phyloP scores from a whole-genome alignment of 2,797 vertebrate genomes.

The Pteronotus mesoamericanus region DNA sequence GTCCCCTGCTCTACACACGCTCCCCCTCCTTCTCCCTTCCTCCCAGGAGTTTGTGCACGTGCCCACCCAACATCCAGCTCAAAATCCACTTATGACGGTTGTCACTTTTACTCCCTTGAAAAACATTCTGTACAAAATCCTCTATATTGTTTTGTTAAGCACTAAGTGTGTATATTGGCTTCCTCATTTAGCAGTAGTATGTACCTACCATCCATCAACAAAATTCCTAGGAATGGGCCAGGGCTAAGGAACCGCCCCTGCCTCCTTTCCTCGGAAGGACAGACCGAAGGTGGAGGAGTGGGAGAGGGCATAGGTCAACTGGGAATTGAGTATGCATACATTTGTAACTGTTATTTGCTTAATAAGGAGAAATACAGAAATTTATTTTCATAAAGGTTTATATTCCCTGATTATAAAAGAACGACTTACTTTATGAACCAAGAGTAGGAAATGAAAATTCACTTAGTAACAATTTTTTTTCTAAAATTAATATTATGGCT shows the following conservation, averaged over 20 bases:
- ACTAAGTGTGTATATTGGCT: neutral
- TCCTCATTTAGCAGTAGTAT: neutral
- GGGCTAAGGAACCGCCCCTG: neutral
- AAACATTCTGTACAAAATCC: neutral
- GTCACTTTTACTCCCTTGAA: neutral
- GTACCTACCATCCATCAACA: neutral
- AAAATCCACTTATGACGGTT: neutral
- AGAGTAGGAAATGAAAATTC: neutral
- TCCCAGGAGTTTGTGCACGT: neutral
- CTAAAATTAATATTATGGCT: neutral
- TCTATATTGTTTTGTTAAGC: neutral
- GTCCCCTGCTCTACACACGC: neutral
- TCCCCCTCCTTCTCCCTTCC: neutral
- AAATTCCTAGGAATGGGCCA: neutral
- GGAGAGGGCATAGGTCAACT: neutral
- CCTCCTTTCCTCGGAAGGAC: neutral
- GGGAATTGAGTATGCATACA: neutral
- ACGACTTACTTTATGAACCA: neutral
- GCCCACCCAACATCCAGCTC: neutral
- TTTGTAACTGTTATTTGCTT: neutral
- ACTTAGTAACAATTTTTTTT: neutral
- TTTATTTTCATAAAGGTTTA: neutral
- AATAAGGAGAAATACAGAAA: neutral
- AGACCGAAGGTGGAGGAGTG: neutral
- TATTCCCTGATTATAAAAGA: neutral